Base-by-base conservation (phyloP, 2,888 invertebrate genomes). In the Clunio marinus region DNA sequence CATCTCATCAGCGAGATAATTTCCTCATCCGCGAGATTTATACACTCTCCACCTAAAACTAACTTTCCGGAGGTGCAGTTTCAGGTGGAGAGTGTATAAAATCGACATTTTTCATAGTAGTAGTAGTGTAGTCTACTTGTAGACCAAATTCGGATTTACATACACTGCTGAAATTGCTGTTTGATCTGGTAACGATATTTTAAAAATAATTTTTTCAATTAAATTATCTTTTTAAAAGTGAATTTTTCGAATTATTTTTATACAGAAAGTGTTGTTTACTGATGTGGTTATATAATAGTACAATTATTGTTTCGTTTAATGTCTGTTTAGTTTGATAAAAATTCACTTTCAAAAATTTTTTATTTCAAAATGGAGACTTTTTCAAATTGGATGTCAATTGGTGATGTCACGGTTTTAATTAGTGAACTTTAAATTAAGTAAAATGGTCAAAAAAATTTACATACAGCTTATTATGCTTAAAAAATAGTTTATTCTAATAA, bases 281-380 rank as follows among this genome's bases (percentile, higher is more conserved):
- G 2, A 15, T 5, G 32, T 59, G 59, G 2, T 32, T 24, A 3
- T 28, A 15, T 22, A 10, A 35, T 59, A 32, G 13, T 20, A 22
- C 35, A 35, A 59, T 2, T 17, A 59, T 24, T 20, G n/a, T 8
- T n/a, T 2, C 7, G 8, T 4, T 10, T 2, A 20, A 7, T 25
- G 2, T 4, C 35, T 17, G 3, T 59, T 32, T 59, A 24, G 15
- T 5, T 35, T n/a, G n/a, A 27, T n/a, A n/a, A 13, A 25, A 59
- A 24, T 25, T 59, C 32, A 15, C 32, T 28, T 13, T 35, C 13
- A 15, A 59, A 59, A 35, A 13, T 28, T 59, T 59, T 32, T 32
- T 5, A 35, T 59, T 59, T 59, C 59, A 59, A 59, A 59, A 59
- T 59, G 59, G 59, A 59, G 59, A 59, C 59, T 59, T 59, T 57